These are phyloP conservation scores for Quadriops clusia DNA, from an alignment of 2,888 invertebrate species.

Conservation along the genomic window DNA sequence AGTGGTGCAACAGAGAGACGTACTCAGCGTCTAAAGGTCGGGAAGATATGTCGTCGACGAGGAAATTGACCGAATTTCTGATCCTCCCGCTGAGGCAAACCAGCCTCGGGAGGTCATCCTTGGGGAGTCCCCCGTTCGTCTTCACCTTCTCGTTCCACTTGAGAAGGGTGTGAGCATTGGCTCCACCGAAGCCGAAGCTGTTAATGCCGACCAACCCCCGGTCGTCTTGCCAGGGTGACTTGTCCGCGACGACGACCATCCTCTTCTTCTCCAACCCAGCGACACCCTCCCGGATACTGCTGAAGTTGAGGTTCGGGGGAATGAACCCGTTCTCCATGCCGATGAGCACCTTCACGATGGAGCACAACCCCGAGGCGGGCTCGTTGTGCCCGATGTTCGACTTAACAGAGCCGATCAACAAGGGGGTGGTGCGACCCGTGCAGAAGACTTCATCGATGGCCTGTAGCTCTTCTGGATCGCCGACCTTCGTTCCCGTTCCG, in stretches of 20 bases:
- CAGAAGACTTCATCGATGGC: constrained; percentile 74
- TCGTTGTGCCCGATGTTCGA: constrained; percentile 92
- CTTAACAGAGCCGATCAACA: constrained; percentile 82
- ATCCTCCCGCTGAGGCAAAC: constrained; percentile 68
- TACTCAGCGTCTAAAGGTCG: constrained; percentile 27
- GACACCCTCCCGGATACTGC: constrained; percentile 38
- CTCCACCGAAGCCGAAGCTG: constrained; percentile 88
- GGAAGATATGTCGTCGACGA: constrained; percentile 50
- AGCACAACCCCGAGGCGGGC: constrained; percentile 72
- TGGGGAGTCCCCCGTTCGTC: constrained; percentile 48
- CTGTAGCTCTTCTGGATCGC: constrained; percentile 85
- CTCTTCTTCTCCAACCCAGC: constrained; percentile 49
- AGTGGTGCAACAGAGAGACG: constrained; percentile 24
- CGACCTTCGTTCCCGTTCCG: constrained; percentile 67
- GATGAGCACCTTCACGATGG: constrained; percentile 57
- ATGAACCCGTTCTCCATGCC: constrained; percentile 70
- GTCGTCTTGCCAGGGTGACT: constrained; percentile 46
- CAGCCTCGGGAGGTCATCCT: constrained; percentile 56
- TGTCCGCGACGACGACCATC: constrained; percentile 61
- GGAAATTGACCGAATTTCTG: constrained; percentile 53
- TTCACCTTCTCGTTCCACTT: constrained; percentile 48
- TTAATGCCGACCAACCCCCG: constrained; percentile 71
- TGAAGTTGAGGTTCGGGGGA: constrained; percentile 77
- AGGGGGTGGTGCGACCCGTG: constrained; percentile 58
- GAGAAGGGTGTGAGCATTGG: constrained; percentile 61